These are phyloP conservation scores for Dexiosoma caninum DNA, from an alignment of 2,888 invertebrate species.

Conservation along the genomic window DNA sequence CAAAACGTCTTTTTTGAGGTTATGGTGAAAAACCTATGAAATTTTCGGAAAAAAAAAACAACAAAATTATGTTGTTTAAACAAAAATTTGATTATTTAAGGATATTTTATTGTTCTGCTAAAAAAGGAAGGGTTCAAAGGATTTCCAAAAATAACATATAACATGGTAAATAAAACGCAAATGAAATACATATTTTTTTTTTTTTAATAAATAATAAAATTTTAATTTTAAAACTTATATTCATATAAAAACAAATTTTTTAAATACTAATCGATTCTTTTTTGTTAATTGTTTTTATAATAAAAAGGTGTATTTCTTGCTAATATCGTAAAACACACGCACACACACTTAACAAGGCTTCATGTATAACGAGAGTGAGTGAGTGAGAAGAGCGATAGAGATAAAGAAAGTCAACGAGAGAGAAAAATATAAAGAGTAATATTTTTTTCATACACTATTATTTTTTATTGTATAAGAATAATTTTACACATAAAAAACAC, in stretches of 20 bases:
- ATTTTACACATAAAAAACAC: constrained; percentile 51
- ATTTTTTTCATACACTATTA: constrained; percentile 45
- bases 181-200: constrained; percentile 10
- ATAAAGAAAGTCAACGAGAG: background rate
- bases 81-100: background rate
- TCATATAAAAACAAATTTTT: constrained; percentile 29
- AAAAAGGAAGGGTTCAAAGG: constrained; percentile 52
- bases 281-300: constrained; percentile 26
- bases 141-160: constrained; percentile 27
- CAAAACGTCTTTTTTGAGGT: constrained; percentile 69
- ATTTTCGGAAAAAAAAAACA: constrained; percentile 63
- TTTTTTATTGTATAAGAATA: background rate
- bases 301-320: constrained; percentile 32
- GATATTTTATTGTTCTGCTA: constrained; percentile 23
- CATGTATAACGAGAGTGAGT: constrained; percentile 29
- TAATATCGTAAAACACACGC: constrained; percentile 29
- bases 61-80: constrained; percentile 60
- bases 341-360: constrained; percentile 36
- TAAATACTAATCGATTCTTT: constrained; percentile 75
- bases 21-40: constrained; percentile 61
- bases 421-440: constrained; percentile 14
- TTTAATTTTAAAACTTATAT: constrained; percentile 33
- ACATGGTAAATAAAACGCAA: constrained; percentile 41
- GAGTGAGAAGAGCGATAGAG: background rate
- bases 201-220: constrained; percentile 25